A percentile compares a stretch with the other conserved stretches of the same genome.
Conservation (phyloP, 1,140 invertebrate species). For the Cotesia typhae region DNA sequence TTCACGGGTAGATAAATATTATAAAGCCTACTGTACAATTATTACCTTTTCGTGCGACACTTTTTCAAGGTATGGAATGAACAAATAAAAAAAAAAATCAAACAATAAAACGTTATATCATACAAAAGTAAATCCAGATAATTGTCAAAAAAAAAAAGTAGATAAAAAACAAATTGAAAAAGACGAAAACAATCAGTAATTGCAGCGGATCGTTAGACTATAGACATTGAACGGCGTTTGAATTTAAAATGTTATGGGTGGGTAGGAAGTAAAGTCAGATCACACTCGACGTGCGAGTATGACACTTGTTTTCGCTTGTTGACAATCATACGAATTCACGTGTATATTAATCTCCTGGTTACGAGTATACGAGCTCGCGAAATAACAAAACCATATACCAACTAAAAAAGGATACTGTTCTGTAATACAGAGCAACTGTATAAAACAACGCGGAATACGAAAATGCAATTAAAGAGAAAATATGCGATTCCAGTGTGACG, state of each 20-base stretch:
- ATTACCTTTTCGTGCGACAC: too few species aligned
- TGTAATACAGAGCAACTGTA: not conserved
- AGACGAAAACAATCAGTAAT: constrained; percentile 11
- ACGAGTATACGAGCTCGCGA: too few species aligned
- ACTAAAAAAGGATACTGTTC: not conserved
- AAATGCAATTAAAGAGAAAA: constrained; percentile 65
- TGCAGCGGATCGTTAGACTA: constrained; percentile 25
- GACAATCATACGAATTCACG: constrained; percentile 26
- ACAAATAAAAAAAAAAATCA: too few species aligned
- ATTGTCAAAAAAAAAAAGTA: not conserved
- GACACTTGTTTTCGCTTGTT: constrained; percentile 18
- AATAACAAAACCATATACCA: too few species aligned
- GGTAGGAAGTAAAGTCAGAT: not conserved
- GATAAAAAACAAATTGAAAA: not conserved
- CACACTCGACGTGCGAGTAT: constrained; percentile 20
- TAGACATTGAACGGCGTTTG: constrained; percentile 14
- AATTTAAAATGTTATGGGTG: constrained; percentile 28
- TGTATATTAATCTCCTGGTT: constrained; percentile 32
- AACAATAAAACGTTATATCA: too few species aligned
- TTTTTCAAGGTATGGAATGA: too few species aligned
- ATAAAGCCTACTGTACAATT: too few species aligned
- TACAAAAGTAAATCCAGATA: not conserved
- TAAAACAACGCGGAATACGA: constrained; percentile 50
- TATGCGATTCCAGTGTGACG: constrained; percentile 50
- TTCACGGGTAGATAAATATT: too few species aligned